phyloP scores from a whole-genome alignment of 2,888 invertebrate species.

The Agonum fuliginosum region DNA sequence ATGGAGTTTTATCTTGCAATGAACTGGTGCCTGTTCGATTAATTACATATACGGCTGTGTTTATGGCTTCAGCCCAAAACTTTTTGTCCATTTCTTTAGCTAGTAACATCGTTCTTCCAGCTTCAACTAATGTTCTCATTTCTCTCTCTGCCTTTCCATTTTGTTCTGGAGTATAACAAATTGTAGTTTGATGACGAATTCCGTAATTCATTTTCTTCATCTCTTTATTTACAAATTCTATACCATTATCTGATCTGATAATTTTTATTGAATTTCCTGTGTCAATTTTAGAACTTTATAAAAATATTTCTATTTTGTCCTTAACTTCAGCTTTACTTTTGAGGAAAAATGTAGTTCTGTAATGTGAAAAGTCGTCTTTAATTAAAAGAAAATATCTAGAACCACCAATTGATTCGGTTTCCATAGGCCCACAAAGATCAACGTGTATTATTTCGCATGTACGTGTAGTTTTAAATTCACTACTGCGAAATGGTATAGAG shows the following conservation, averaged over 20 bases:
- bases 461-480: conserved; percentile 53
- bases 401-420: conserved; percentile 25
- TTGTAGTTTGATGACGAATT: conserved; percentile 37
- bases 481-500: conserved; percentile 46
- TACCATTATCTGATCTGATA: neutral
- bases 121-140: conserved; percentile 46
- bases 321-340: conserved; percentile 55
- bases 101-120: conserved; percentile 28
- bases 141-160: conserved; percentile 49
- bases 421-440: conserved; percentile 54
- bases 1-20: conserved; percentile 46
- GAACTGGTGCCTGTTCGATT: conserved; percentile 50
- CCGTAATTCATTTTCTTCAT: conserved; percentile 38
- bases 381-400: conserved; percentile 49
- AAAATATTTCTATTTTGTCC: conserved; percentile 56
- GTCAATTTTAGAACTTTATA: conserved; percentile 12
- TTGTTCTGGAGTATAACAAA: conserved; percentile 52
- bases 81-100: conserved; percentile 25
- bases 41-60: conserved; percentile 46
- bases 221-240: conserved; percentile 14
- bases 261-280: neutral
- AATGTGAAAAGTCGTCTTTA: conserved; percentile 60
- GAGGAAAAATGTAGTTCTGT: conserved; percentile 52
- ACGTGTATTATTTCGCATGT: conserved; percentile 54
- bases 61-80: conserved; percentile 49